A percentile compares a stretch with the other conserved stretches of the same genome.
These are phyloP conservation scores for Hypolimnas misippus DNA, from an alignment of 2,888 invertebrate genomes.

Conservation along the genomic window DNA sequence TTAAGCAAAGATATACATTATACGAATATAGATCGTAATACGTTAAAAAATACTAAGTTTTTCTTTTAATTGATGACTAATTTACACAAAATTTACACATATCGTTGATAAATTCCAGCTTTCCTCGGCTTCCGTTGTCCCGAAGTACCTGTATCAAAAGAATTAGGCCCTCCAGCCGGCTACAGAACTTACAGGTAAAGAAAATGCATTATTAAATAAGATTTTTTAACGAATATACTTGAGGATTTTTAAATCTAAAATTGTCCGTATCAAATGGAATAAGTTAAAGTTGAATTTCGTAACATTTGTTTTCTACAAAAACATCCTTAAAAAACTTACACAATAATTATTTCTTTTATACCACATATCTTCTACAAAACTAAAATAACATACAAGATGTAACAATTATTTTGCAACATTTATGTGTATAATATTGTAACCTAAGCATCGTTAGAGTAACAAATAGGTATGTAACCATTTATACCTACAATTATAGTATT, in stretches of 20 bases:
- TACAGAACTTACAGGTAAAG: conserved; percentile 75
- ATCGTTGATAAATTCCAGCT: conserved; percentile 71
- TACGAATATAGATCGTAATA: too few relatives aligned
- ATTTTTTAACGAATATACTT: too few relatives aligned
- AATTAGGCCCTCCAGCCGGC: conserved; percentile 73
- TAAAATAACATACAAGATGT: too few relatives aligned
- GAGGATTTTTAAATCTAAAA: too few relatives aligned
- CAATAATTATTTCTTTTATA: not conserved
- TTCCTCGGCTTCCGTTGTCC: conserved; percentile 93
- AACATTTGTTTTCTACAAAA: not conserved
- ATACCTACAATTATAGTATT: conserved; percentile 44
- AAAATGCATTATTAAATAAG: not conserved
- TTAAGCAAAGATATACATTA: too few relatives aligned
- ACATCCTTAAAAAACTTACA: conserved; percentile 5
- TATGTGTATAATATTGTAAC: too few relatives aligned
- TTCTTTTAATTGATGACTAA: too few relatives aligned
- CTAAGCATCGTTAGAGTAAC: not conserved
- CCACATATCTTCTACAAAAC: not conserved
- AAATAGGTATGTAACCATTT: conserved; percentile 22
- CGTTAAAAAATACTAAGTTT: too few relatives aligned
- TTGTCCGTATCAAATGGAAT: too few relatives aligned
- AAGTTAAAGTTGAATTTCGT: not conserved
- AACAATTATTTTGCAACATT: too few relatives aligned
- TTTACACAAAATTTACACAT: not conserved
- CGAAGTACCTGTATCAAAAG: conserved; percentile 72